Conservation (phyloP, 2,797 vertebrate species). For the Ara ararauna region DNA sequence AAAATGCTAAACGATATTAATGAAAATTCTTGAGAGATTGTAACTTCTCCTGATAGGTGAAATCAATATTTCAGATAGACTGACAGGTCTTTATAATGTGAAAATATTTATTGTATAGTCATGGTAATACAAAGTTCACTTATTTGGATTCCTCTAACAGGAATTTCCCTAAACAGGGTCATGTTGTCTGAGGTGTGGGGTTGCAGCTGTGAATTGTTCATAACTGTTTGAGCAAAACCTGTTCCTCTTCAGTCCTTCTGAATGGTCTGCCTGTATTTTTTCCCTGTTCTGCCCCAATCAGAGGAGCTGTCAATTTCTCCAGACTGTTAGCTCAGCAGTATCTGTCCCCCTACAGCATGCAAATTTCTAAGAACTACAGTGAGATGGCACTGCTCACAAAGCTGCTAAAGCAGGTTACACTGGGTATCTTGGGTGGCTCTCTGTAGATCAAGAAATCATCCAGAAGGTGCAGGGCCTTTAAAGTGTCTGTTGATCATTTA, state of each 20-base stretch:
- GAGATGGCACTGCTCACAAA: accelerated
- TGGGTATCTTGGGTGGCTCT: neutral
- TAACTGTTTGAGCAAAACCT: neutral
- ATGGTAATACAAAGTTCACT: neutral
- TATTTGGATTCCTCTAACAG: neutral
- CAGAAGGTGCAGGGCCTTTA: neutral
- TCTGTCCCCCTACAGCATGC: accelerated
- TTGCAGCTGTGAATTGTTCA: neutral
- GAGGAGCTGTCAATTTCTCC: neutral
- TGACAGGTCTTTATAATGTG: neutral
- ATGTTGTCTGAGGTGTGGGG: neutral
- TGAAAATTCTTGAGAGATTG: neutral
- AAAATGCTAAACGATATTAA: neutral
- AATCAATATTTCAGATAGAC: neutral
- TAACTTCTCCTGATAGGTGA: neutral
- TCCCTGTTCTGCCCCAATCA: neutral
- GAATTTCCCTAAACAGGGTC: neutral
- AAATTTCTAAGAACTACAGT: accelerated
- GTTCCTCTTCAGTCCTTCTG: neutral
- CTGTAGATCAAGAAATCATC: neutral
- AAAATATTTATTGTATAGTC: neutral
- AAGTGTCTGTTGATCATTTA: neutral
- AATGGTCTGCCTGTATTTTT: neutral
- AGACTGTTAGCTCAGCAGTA: neutral
- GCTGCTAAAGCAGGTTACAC: neutral